Conservation (phyloP, 2,797 vertebrate genomes). For the Pelochelys cantorii region DNA sequence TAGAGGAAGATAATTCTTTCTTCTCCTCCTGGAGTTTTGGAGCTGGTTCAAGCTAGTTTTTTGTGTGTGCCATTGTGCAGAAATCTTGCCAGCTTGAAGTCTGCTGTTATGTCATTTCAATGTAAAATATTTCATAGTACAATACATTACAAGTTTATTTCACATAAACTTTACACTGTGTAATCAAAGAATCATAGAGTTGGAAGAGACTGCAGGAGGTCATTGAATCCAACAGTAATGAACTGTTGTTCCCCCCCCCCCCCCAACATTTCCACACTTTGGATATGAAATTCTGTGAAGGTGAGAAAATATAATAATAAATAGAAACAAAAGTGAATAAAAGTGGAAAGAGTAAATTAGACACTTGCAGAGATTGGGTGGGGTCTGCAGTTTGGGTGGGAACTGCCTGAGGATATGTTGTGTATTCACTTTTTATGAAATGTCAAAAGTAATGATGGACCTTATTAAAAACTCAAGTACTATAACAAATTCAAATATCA, state of each 20-base stretch:
- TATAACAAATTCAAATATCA: not conserved
- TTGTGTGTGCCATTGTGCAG: not conserved
- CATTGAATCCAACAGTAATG: too few relatives aligned
- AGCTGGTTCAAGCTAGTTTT: not conserved
- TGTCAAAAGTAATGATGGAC: not conserved
- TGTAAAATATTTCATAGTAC: not conserved
- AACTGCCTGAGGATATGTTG: not conserved
- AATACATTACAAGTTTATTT: not conserved
- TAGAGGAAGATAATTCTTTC: not conserved
- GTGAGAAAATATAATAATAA: not conserved
- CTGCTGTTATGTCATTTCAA: not conserved
- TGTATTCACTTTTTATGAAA: not conserved
- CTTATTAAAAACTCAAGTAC: not conserved
- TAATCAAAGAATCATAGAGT: not conserved
- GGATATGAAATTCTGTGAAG: not conserved
- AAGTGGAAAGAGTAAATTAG: not conserved
- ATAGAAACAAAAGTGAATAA: not conserved
- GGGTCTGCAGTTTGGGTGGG: not conserved
- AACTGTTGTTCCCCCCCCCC: not conserved
- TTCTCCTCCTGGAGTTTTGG: not conserved
- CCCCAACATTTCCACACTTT: not conserved
- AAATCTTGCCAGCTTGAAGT: not conserved
- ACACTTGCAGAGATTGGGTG: not conserved
- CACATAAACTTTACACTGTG: not conserved
- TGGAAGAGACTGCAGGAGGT: too few relatives aligned